Conservation (phyloP, 2,113 vertebrate genomes). For the Corythoichthys intestinalis region DNA sequence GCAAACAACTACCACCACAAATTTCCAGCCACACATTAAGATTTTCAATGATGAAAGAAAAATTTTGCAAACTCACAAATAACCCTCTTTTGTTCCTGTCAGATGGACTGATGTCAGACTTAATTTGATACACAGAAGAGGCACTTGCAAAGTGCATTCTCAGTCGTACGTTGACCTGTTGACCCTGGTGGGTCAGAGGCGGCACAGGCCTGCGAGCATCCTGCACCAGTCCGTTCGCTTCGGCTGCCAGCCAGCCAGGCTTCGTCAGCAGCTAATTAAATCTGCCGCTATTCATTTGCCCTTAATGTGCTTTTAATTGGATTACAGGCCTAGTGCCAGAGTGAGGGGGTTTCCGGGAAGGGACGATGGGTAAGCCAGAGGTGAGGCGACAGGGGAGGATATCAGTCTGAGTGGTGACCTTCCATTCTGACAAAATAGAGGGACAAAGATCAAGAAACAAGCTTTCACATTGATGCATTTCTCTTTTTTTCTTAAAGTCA, state of each 20-base stretch:
- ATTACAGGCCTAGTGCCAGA: slow-evolving; percentile 64
- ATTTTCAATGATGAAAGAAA: neutral
- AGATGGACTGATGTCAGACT: slow-evolving; percentile 10
- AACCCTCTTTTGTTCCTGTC: neutral
- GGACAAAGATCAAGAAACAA: slow-evolving; percentile 4
- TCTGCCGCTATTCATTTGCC: slow-evolving; percentile 69
- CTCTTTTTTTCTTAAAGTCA: slow-evolving; percentile 37
- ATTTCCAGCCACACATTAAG: neutral
- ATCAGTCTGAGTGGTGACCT: slow-evolving; percentile 41
- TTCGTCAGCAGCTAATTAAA: slow-evolving; percentile 73
- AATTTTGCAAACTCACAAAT: neutral
- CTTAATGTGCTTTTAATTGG: slow-evolving; percentile 75
- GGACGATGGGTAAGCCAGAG: slow-evolving; percentile 46
- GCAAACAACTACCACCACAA: neutral
- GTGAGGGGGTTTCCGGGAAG: slow-evolving; percentile 53
- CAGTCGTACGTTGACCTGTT: slow-evolving; percentile 11
- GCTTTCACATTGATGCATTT: slow-evolving; percentile 30
- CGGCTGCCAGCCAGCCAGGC: slow-evolving; percentile 42
- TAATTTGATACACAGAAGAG: slow-evolving; percentile 21
- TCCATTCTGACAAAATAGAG: slow-evolving; percentile 20
- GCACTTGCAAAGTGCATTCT: slow-evolving; percentile 14
- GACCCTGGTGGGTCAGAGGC: slow-evolving; percentile 25
- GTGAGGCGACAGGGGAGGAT: slow-evolving; percentile 39
- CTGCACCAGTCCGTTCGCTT: slow-evolving; percentile 10
- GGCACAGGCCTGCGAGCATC: slow-evolving; percentile 9